Conservation (phyloP, 2,888 invertebrate species). For the Yponomeuta plumbellus region DNA sequence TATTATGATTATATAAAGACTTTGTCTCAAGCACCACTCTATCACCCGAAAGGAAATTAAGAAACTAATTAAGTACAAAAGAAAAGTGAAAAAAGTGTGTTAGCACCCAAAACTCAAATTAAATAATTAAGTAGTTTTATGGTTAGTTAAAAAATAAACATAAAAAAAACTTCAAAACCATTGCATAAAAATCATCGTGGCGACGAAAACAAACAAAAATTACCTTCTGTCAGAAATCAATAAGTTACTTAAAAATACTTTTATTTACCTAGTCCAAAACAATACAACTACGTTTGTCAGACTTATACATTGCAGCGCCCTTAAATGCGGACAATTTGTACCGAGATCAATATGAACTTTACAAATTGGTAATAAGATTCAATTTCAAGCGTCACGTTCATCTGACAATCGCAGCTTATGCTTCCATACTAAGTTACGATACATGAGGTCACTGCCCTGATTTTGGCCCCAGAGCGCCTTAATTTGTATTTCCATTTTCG, state of each 20-base stretch:
- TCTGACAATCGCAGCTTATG: conserved; percentile 66
- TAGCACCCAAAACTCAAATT: neutral
- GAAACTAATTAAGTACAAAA: conserved; percentile 16
- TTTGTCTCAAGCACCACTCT: conserved; percentile 58
- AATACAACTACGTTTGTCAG: conserved; percentile 52
- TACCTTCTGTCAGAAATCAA: conserved; percentile 31
- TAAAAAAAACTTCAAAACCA: conserved; percentile 2
- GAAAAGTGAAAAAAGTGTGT: conserved; percentile 27
- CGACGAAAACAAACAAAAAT: neutral
- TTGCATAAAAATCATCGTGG: neutral
- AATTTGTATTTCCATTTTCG: neutral
- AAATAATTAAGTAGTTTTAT: neutral
- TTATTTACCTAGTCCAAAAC: conserved; percentile 19
- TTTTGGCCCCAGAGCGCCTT: neutral
- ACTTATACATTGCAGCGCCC: conserved; percentile 21
- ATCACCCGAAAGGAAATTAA: conserved; percentile 48
- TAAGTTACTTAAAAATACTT: conserved; percentile 35
- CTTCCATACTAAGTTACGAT: conserved; percentile 56
- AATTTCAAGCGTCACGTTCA: conserved; percentile 18
- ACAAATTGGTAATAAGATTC: neutral
- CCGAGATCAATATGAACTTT: conserved; percentile 28
- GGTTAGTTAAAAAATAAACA: neutral
- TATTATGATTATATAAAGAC: conserved; percentile 22
- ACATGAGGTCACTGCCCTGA: conserved; percentile 27
- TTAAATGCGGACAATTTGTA: conserved; percentile 56